Evolutionary conservation across 2,797 vertebrate genomes (phyloP).

Genomic region (Pristis pectinata): DNA sequence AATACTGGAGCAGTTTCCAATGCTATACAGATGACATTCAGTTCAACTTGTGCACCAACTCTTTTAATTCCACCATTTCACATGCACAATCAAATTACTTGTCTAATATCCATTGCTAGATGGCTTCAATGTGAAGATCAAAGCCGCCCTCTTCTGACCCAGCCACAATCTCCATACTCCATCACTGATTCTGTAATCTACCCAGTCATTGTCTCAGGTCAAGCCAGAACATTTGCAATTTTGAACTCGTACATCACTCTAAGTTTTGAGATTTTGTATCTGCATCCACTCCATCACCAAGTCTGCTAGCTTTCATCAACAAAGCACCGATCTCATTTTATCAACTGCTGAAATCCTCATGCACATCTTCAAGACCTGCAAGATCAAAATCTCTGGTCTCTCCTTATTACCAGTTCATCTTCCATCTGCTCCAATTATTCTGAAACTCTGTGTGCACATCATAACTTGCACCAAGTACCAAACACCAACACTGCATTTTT

Average conservation of each 20-base stretch:
- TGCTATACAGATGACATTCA: background rate
- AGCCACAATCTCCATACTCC: background rate
- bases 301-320: background rate
- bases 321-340: background rate
- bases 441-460: background rate
- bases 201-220: background rate
- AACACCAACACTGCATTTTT: background rate
- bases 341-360: background rate
- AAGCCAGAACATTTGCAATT: background rate
- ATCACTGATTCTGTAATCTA: too few relatives aligned
- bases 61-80: background rate
- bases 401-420: background rate
- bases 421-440: background rate
- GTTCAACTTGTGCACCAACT: background rate
- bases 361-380: background rate
- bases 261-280: background rate
- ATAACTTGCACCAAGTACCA: background rate
- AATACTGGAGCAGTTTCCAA: background rate
- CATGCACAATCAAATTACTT: background rate
- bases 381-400: background rate
- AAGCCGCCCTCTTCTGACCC: background rate
- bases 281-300: background rate
- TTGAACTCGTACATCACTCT: background rate
- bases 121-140: background rate
- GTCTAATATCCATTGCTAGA: background rate